phyloP scores from a whole-genome alignment of 2,888 invertebrate species.

The Protodeltote pygarga region DNA sequence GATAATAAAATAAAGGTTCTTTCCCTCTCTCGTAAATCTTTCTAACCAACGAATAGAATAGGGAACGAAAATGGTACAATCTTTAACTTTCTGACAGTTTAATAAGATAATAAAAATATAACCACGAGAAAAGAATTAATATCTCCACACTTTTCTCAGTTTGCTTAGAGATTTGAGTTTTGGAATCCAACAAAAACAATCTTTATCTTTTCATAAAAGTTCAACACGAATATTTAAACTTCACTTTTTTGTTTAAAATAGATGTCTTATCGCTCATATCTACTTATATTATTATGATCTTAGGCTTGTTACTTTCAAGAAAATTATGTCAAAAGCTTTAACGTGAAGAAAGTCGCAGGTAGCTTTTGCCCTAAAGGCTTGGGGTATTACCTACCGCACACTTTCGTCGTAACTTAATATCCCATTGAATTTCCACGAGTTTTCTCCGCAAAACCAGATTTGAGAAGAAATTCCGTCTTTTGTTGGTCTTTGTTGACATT shows the following conservation, averaged over 20 bases:
- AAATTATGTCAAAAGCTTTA: slow-evolving; percentile 37
- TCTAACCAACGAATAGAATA: slow-evolving; percentile 74
- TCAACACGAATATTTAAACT: slow-evolving; percentile 15
- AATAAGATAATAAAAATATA: slow-evolving; percentile 85
- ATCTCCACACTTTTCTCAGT: slow-evolving; percentile 46
- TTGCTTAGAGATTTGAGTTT: slow-evolving; percentile 37
- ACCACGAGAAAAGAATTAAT: slow-evolving; percentile 63
- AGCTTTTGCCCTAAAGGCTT: slow-evolving; percentile 39
- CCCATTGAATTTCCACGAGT: slow-evolving; percentile 39
- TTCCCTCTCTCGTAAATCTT: slow-evolving; percentile 75
- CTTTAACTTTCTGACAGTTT: slow-evolving; percentile 85
- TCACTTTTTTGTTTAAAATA: slow-evolving; percentile 22
- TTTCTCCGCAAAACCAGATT: slow-evolving; percentile 32
- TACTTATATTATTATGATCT: slow-evolving; percentile 27
- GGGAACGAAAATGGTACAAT: slow-evolving; percentile 78
- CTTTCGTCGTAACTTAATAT: slow-evolving; percentile 32
- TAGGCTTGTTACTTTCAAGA: slow-evolving; percentile 15
- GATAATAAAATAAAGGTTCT: slow-evolving; percentile 76
- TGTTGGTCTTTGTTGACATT: slow-evolving; percentile 28
- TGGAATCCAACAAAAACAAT: slow-evolving; percentile 42
- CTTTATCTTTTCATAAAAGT: slow-evolving; percentile 36
- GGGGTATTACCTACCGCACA: slow-evolving; percentile 34
- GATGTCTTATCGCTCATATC: slow-evolving; percentile 8
- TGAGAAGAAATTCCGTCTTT: slow-evolving; percentile 17
- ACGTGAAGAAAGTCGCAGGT: slow-evolving; percentile 30